These are phyloP conservation scores for Caenorhabditis latens DNA, from an alignment of 1,140 invertebrate species.

Conservation along the genomic window DNA sequence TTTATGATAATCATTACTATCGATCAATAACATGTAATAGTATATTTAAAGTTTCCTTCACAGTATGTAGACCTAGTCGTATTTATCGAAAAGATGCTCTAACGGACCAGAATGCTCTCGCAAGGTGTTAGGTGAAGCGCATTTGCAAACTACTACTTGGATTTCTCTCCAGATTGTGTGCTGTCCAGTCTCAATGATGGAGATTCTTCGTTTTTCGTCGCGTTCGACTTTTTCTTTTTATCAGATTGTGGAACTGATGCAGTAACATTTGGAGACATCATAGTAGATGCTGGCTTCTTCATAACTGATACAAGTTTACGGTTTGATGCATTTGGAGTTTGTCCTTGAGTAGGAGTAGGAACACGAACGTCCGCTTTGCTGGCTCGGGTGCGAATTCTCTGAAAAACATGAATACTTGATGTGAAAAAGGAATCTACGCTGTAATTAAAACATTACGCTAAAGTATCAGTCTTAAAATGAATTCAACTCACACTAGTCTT, in stretches of 20 bases:
- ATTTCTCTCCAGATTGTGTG: conserved; percentile 14
- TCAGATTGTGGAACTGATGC: not conserved
- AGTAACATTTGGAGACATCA: not conserved
- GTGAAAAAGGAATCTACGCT: too few species aligned
- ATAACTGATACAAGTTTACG: not conserved
- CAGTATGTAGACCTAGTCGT: too few species aligned
- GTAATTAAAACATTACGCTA: too few species aligned
- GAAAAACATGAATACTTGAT: not conserved
- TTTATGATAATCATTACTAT: too few species aligned
- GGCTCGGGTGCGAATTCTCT: not conserved
- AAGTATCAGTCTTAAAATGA: too few species aligned
- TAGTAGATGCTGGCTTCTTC: not conserved
- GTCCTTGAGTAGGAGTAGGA: not conserved
- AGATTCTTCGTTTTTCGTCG: not conserved
- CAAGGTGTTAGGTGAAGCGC: too few species aligned
- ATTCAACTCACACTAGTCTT: not conserved
- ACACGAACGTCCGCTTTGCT: conserved; percentile 2
- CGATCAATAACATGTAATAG: too few species aligned
- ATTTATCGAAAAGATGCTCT: too few species aligned
- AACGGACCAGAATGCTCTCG: too few species aligned
- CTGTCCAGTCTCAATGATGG: not conserved
- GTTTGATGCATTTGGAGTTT: not conserved
- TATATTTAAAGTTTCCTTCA: too few species aligned
- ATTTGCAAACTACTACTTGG: too few species aligned
- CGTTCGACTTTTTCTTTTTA: not conserved